Percentiles rank a stretch among this genome's conserved stretches.
Evolutionary conservation across 2,888 invertebrate species (phyloP).

Genomic region (Bursaphelenchus okinawaensis): DNA sequence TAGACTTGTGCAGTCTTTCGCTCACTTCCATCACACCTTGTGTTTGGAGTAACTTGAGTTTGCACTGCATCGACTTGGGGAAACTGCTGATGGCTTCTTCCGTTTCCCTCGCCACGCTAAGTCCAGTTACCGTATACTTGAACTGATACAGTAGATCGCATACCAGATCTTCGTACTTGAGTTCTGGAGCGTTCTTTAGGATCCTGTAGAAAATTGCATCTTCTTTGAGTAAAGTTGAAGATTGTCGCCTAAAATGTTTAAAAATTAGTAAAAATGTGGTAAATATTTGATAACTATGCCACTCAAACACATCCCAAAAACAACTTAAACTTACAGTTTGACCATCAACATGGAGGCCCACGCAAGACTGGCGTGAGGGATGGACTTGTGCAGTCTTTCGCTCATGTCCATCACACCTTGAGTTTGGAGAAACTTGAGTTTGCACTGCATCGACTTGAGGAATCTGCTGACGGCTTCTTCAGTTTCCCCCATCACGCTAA

Average conservation of each 20-base stretch:
- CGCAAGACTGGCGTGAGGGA: too few relatives aligned
- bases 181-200: conserved; percentile 14
- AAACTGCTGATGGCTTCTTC: conserved; percentile 10
- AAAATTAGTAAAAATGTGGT: too few relatives aligned
- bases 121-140: conserved; percentile 63
- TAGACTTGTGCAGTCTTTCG: not conserved
- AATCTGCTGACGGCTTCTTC: conserved; percentile 6
- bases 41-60: conserved; percentile 8
- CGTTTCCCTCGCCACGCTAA: not conserved
- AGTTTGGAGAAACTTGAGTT: conserved; percentile 3
- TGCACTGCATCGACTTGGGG: conserved; percentile 7
- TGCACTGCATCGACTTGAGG: conserved; percentile 8
- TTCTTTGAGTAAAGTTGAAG: too few relatives aligned
- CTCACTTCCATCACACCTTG: conserved; percentile 3
- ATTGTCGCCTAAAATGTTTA: too few relatives aligned
- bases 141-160: conserved; percentile 60
- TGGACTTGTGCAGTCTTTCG: too few relatives aligned
- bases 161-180: conserved; percentile 37
- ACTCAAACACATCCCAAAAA: too few relatives aligned
- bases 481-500: not conserved
- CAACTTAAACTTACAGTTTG: too few relatives aligned
- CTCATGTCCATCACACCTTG: not conserved
- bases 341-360: too few relatives aligned
- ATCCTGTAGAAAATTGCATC: too few relatives aligned
- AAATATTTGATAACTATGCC: too few relatives aligned